Evolutionary conservation across 2,888 invertebrate genomes (phyloP).

Genomic region (Caenorhabditis sulstoni): DNA sequence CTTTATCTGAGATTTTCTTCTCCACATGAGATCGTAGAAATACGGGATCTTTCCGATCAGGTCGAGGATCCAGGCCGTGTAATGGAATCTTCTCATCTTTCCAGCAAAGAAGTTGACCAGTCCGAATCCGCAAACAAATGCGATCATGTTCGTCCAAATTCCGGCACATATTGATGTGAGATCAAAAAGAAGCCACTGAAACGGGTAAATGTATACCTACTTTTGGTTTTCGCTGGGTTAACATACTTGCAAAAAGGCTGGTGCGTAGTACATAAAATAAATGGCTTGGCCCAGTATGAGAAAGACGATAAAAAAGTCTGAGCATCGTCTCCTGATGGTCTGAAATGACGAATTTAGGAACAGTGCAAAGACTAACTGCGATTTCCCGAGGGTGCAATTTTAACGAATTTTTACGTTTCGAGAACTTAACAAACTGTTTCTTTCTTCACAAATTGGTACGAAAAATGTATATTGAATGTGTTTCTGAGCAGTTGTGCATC

Average conservation of each 20-base stretch:
- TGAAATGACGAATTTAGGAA: constrained; percentile 4
- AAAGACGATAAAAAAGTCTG: constrained; percentile 50
- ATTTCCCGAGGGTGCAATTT: too few relatives aligned
- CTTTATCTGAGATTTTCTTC: constrained; percentile 64
- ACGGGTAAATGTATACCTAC: background rate
- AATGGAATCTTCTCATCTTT: constrained; percentile 48
- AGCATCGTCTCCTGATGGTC: constrained; percentile 32
- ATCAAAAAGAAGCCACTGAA: constrained; percentile 66
- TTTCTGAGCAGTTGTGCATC: too few relatives aligned
- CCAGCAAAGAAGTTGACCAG: constrained; percentile 58
- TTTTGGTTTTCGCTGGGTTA: background rate
- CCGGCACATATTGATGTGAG: constrained; percentile 63
- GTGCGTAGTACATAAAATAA: constrained; percentile 71
- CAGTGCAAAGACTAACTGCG: too few relatives aligned
- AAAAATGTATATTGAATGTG: too few relatives aligned
- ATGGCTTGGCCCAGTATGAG: constrained; percentile 61
- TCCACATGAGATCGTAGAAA: constrained; percentile 57
- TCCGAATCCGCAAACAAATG: constrained; percentile 68
- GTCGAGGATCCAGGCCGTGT: constrained; percentile 41
- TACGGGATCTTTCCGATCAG: constrained; percentile 47
- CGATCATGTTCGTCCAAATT: constrained; percentile 71
- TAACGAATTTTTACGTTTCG: too few relatives aligned
- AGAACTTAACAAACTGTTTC: too few relatives aligned
- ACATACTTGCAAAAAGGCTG: constrained; percentile 59
- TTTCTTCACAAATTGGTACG: too few relatives aligned